Conservation (phyloP, 2,113 vertebrate species). For the Osmerus eperlanus region DNA sequence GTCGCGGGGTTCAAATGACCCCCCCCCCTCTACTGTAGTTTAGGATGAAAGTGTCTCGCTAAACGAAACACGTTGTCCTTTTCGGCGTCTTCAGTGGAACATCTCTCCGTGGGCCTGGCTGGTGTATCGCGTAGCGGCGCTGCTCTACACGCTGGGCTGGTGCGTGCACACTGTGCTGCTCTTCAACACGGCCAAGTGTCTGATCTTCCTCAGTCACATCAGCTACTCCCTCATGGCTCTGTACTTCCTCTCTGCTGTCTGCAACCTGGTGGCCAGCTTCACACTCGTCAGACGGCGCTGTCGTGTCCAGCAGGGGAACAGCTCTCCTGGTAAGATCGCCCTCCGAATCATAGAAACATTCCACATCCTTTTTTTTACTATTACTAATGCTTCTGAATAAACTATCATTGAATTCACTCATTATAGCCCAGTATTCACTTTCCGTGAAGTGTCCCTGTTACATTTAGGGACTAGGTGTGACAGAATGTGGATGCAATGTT, state of each 20-base stretch:
- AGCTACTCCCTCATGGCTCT: slow-evolving; percentile 23
- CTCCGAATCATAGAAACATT: too few species aligned
- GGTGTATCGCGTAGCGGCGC: slow-evolving; percentile 14
- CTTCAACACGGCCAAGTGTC: slow-evolving; percentile 26
- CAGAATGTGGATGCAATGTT: too few species aligned
- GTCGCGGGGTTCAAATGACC: too few species aligned
- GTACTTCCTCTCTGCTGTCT: slow-evolving; percentile 27
- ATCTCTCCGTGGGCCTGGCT: slow-evolving; percentile 29
- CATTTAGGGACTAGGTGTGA: too few species aligned
- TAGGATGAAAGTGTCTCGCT: not conserved
- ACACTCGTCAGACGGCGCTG: slow-evolving; percentile 10
- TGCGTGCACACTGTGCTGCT: slow-evolving; percentile 19
- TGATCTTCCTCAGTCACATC: slow-evolving; percentile 29
- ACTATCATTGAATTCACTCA: too few species aligned
- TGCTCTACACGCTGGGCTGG: slow-evolving; percentile 32
- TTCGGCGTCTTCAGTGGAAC: slow-evolving; percentile 29
- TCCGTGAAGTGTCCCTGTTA: too few species aligned
- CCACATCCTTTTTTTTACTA: too few species aligned
- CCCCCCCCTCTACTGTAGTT: too few species aligned
- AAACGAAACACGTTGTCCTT: not conserved
- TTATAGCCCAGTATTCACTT: too few species aligned
- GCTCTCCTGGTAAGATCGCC: slow-evolving; percentile 4
- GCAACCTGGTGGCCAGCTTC: slow-evolving; percentile 20
- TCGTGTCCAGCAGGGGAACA: not conserved
- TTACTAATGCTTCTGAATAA: too few species aligned